Evolutionary conservation across 2,113 vertebrate genomes (phyloP), one percentile per base, ranked within the genome.

Genomic region (Nesoenas mayeri): DNA sequence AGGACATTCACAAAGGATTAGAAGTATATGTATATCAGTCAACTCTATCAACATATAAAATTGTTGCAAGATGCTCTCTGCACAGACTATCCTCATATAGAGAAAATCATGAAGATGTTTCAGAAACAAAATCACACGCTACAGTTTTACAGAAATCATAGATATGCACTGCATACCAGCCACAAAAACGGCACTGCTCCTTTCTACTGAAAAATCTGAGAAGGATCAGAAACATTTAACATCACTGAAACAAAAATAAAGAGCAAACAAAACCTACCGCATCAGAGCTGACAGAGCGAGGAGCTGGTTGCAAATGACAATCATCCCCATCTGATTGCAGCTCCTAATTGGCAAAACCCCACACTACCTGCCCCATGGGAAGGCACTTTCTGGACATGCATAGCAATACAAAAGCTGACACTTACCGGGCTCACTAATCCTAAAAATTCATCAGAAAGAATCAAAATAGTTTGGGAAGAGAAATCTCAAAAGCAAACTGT

Each of bases 1-100:
- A 95, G 95, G 93, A 34, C 96, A 69, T 17, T 87, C 90, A 91
- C 84, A 74, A 91, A 97, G 82, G 56, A 56, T 88, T 24, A 60
- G 22, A 56, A 70, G 85, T 64, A 34, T 60, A 24, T 15, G 32
- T 16, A 2, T 36, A 75, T 18, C 71, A 36, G 84, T 40, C 77
- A 83, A 22, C 34, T 66, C 51, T 12, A 50, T 13, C 73, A 17
- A 79, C 54, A 84, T 1, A 34, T 38, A 15, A 4, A 5, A 15
- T 38, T 88, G 88, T 74, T 81, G 29, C 44, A 36, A 38, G 54
- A 18, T 34, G 44, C 10, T 88, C 64, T 71, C 44, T 36, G 5
- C 31, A 19, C n/a, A 4, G 36, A 29, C 69, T 57, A 9, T 53
- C 36, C 71, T 57, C 47, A 18, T 1, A 26, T 4, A 10, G 2